phyloP scores from a whole-genome alignment of 2,797 vertebrate species.

The Tolypeutes matacus region DNA sequence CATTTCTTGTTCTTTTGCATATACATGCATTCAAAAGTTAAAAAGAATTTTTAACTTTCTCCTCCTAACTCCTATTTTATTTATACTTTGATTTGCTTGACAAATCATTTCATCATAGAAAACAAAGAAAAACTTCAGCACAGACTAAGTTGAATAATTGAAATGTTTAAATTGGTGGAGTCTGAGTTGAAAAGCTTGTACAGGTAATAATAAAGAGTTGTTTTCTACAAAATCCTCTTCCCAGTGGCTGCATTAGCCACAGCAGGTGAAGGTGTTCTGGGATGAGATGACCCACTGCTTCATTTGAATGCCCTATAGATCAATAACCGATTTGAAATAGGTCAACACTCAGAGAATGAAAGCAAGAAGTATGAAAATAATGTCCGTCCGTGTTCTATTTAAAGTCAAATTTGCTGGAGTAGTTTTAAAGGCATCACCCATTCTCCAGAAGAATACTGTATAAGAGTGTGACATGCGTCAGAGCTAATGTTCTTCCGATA shows the following conservation, averaged over 20 bases:
- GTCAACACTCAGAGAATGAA: not conserved
- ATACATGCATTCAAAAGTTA: not conserved
- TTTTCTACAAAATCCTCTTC: not conserved
- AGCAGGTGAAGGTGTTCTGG: not conserved
- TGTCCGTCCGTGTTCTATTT: not conserved
- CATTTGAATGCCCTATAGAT: not conserved
- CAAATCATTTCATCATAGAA: not conserved
- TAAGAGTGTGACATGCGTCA: not conserved
- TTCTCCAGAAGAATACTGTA: not conserved
- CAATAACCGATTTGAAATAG: conserved; percentile 1
- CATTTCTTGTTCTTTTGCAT: conserved; percentile 55
- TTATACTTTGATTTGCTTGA: conserved; percentile 19
- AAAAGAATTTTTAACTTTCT: not conserved
- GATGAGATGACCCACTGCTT: not conserved
- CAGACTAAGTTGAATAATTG: not conserved
- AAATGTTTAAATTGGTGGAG: not conserved
- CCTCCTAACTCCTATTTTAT: conserved; percentile 23
- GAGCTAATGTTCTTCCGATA: conserved; percentile 10
- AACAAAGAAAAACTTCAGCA: conserved; percentile 9
- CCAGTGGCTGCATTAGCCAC: not conserved
- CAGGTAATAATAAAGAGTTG: not conserved
- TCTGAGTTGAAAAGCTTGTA: not conserved
- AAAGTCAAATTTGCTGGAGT: not conserved
- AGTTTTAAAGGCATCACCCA: not conserved
- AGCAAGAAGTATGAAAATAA: conserved; percentile 3